Evolutionary conservation across 2,888 invertebrate genomes (phyloP).

Genomic region (Baronia brevicornis): DNA sequence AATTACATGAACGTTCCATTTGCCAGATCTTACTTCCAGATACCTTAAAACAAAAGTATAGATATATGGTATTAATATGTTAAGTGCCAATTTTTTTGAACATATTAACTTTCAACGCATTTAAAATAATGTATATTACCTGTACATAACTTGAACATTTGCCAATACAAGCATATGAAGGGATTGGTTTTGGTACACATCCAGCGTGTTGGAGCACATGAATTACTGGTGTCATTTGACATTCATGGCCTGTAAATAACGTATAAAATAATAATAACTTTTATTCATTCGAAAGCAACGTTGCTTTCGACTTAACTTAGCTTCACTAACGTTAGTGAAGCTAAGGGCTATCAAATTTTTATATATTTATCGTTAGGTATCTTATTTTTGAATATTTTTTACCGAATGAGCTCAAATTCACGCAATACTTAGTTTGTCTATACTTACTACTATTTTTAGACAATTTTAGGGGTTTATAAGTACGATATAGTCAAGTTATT

Average conservation of each 20-base stretch:
- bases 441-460: too few species aligned
- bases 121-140: conserved; percentile 62
- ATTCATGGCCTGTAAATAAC: conserved; percentile 79
- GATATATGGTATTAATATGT: background rate
- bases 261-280: conserved; percentile 1
- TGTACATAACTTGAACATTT: conserved; percentile 94
- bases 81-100: background rate
- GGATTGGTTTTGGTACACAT: conserved; percentile 93
- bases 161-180: conserved; percentile 94
- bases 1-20: conserved; percentile 96
- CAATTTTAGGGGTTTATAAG: too few species aligned
- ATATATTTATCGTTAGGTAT: too few species aligned
- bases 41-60: conserved; percentile 74
- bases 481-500: too few species aligned
- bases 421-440: too few species aligned
- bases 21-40: conserved; percentile 97
- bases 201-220: conserved; percentile 94
- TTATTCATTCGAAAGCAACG: too few species aligned
- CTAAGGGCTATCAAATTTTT: too few species aligned
- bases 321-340: too few species aligned
- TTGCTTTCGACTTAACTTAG: too few species aligned
- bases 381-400: too few species aligned
- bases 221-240: conserved; percentile 93
- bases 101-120: background rate
- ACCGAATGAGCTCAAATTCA: too few species aligned